Percentiles rank a stretch among this genome's conserved stretches.
phyloP scores from a whole-genome alignment of 2,888 invertebrate genomes.

The Cactoblastis cactorum region DNA sequence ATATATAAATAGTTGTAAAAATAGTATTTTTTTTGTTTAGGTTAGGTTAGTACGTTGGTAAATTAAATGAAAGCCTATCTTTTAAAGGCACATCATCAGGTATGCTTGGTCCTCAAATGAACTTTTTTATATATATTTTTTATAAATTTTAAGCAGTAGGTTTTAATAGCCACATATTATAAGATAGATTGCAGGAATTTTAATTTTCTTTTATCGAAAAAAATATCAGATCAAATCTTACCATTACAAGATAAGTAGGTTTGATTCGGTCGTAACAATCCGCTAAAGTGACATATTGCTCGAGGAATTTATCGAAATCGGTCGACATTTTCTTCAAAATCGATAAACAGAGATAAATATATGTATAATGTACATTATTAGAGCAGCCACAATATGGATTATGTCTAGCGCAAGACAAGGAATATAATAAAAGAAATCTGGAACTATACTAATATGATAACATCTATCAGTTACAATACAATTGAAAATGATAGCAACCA shows the following conservation, averaged over 20 bases:
- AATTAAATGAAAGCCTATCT: too few species aligned
- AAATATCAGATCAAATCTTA: neutral
- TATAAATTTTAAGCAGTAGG: neutral
- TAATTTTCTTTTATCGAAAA: neutral
- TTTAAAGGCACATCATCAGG: too few species aligned
- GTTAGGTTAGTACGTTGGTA: too few species aligned
- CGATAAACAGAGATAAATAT: neutral
- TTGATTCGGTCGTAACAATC: conserved; percentile 1
- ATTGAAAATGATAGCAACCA: neutral
- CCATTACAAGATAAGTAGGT: neutral
- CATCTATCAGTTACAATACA: neutral
- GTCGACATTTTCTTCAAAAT: neutral
- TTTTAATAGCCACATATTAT: neutral
- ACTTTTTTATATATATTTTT: too few species aligned
- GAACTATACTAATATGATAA: neutral
- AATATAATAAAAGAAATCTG: neutral
- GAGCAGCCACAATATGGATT: neutral
- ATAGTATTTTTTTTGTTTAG: too few species aligned
- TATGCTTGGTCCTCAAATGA: too few species aligned
- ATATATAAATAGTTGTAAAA: too few species aligned
- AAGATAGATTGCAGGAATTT: neutral
- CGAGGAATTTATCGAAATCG: neutral
- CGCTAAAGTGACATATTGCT: neutral
- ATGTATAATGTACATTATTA: conserved; percentile 1
- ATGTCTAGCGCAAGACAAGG: neutral